Conservation (phyloP, 2,113 vertebrate genomes). For the Oryzias javanicus region DNA sequence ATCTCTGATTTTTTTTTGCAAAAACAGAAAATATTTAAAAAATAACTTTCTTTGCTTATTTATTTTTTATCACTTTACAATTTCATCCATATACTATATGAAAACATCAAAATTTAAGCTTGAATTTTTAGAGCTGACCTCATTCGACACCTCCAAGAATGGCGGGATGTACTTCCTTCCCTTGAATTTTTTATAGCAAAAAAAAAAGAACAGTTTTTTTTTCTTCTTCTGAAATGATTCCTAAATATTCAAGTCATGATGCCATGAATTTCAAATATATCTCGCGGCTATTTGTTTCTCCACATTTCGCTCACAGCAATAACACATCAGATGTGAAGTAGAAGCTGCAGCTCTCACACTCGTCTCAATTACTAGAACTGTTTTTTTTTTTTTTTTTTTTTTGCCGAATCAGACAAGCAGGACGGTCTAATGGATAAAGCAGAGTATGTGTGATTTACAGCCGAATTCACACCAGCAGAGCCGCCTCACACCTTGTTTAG, state of each 20-base stretch:
- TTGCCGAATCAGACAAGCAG: slow-evolving; percentile 47
- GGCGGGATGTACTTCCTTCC: neutral
- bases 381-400: slow-evolving; percentile 26
- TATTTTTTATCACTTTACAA: no score
- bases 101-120: no score
- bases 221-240: neutral
- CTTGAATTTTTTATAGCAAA: neutral
- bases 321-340: slow-evolving; percentile 45
- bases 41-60: no score
- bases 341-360: slow-evolving; percentile 52
- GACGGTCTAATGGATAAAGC: slow-evolving; percentile 52
- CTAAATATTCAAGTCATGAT: neutral
- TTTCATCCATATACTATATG: no score
- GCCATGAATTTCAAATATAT: neutral
- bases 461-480: slow-evolving; percentile 65
- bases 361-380: slow-evolving; percentile 42
- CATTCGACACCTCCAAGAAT: neutral
- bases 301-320: slow-evolving; percentile 14
- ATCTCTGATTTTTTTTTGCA: no score
- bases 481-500: slow-evolving; percentile 66
- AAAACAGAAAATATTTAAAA: no score
- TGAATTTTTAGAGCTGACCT: no score
- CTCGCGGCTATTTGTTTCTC: slow-evolving; percentile 4
- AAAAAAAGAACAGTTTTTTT: neutral
- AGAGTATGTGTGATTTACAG: slow-evolving; percentile 63